Evolutionary conservation across 2,797 vertebrate genomes (phyloP), one percentile per base, ranked within the genome.

Genomic region (Hemibagrus guttatus): DNA sequence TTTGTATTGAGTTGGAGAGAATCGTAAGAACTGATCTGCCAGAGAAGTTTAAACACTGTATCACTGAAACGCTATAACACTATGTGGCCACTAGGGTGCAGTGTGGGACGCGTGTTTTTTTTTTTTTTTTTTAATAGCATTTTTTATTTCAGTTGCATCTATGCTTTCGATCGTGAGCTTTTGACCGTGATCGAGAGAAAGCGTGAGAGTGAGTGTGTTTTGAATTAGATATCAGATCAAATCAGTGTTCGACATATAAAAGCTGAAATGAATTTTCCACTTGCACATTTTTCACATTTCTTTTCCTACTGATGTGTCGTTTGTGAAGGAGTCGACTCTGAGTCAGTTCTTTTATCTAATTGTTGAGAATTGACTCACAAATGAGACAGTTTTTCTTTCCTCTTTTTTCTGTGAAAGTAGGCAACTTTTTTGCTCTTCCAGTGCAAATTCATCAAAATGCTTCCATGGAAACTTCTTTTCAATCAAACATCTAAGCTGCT

Each of bases 21-120:
- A 4, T 28, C n/a, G 16, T 5, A 2, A 9, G 35, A 59, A 39
- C 14, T 14, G 31, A 26, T 17, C 54, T 23, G 69, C 26, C 81
- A 56, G 6, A 17, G 46, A 64, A 61, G 39, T 35, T 31, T 7
- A 56, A 61, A 19, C 2, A 49, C 46, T 49, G 12, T n/a, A 6
- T 68, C 46, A 49, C 46, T 49, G 6, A 58, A 19, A 23, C 7
- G 1, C 17, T 72, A 28, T n/a, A 35, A 56, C 68, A 78, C 52
- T n/a, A 42, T n/a, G 52, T 69, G 52, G 26, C 61, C 84, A 71
- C 59, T 79, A 74, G 81, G 23, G 81, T 63, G 58, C 66, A 52
- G 86, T 74, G 84, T 83, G 2, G 72, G 54, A 31, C 2, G 14
- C 23, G 3, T 80, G 19, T 39, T 39, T 11, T 23, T 39, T 39